These are phyloP conservation scores for Eleutherodactylus coqui DNA, from an alignment of 2,797 vertebrate genomes.

Conservation along the genomic window DNA sequence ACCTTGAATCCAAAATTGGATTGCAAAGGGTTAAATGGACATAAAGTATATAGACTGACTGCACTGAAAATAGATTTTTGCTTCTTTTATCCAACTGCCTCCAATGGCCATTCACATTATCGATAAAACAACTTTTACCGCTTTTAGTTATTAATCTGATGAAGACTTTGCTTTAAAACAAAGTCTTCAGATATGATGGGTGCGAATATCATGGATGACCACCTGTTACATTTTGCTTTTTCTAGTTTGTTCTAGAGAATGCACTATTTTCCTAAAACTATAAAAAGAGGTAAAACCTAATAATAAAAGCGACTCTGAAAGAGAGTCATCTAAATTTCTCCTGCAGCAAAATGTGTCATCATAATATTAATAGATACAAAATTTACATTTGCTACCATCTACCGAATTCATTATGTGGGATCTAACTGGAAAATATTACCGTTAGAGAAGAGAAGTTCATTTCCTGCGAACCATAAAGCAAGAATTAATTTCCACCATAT, in stretches of 20 bases:
- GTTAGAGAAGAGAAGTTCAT: background rate
- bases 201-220: background rate
- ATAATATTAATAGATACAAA: background rate
- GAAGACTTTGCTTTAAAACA: too few relatives aligned
- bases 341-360: background rate
- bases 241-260: background rate
- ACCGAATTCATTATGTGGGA: background rate
- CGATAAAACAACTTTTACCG: background rate
- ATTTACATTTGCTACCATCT: background rate
- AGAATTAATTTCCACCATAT: background rate
- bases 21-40: too few relatives aligned
- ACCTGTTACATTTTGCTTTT: background rate
- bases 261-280: background rate
- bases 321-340: background rate
- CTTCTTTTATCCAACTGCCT: background rate
- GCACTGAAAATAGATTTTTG: background rate
- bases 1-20: too few relatives aligned
- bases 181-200: too few relatives aligned
- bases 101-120: too few relatives aligned
- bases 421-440: background rate
- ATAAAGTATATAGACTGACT: background rate
- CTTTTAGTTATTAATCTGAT: background rate
- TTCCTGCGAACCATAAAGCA: background rate
- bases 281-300: background rate
- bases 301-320: background rate